Percentiles rank a stretch among this genome's conserved stretches.
These are phyloP conservation scores for Telmatherina bonti DNA, from an alignment of 2,797 vertebrate species.

Conservation along the genomic window DNA sequence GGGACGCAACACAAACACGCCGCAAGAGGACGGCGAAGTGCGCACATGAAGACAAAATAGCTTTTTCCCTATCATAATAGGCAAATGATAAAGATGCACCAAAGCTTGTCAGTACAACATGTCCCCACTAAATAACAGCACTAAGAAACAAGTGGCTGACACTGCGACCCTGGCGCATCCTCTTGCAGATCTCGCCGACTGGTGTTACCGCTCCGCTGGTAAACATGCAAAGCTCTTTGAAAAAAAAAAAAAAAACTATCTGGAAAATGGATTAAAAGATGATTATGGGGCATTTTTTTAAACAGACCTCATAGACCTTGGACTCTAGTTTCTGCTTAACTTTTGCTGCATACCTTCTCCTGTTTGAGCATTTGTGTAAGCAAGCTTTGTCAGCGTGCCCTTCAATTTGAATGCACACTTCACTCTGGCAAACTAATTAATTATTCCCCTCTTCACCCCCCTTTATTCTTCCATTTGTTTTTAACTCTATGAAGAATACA, in stretches of 20 bases:
- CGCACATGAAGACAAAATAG: conserved; percentile 30
- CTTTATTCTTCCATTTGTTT: conserved; percentile 76
- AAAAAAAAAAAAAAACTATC: conserved; percentile 18
- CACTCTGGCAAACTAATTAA: conserved; percentile 77
- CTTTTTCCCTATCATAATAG: conserved; percentile 44
- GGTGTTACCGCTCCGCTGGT: conserved; percentile 26
- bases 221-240: conserved; percentile 14
- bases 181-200: conserved; percentile 33
- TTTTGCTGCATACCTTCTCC: conserved; percentile 65
- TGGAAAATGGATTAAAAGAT: conserved; percentile 21
- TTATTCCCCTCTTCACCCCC: conserved; percentile 77
- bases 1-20: conserved; percentile 28
- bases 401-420: conserved; percentile 77
- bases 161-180: conserved; percentile 30
- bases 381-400: conserved; percentile 62
- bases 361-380: conserved; percentile 50
- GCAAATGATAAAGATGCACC: conserved; percentile 50
- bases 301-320: conserved; percentile 59
- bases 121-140: conserved; percentile 43
- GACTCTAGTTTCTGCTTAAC: conserved; percentile 72
- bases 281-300: conserved; percentile 49
- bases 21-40: conserved; percentile 16
- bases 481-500: conserved; percentile 70
- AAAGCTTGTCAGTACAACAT: conserved; percentile 40
- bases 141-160: conserved; percentile 35